These are phyloP conservation scores for Aphidius gifuensis DNA, from an alignment of 1,140 invertebrate genomes.

Conservation along the genomic window DNA sequence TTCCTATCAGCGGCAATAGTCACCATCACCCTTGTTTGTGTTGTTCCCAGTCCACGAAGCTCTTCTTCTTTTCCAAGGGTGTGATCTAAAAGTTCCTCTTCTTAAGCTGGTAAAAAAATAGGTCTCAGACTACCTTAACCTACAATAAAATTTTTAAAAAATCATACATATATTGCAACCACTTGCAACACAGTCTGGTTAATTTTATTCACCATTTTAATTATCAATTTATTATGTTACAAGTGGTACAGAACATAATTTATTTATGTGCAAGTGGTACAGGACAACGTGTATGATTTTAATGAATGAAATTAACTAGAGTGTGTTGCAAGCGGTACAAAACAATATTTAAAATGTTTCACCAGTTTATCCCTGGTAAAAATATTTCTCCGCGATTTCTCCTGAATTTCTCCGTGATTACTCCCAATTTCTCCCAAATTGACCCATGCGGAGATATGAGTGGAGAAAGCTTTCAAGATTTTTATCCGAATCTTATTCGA, in stretches of 20 bases:
- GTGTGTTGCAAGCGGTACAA: too few species aligned
- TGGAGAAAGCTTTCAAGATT: too few species aligned
- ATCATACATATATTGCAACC: constrained; percentile 27
- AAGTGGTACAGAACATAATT: constrained; percentile 32
- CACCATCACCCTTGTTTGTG: constrained; percentile 23
- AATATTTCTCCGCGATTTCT: too few species aligned
- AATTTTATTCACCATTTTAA: constrained; percentile 35
- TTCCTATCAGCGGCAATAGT: constrained; percentile 33
- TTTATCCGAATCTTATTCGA: too few species aligned
- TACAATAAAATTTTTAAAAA: background rate
- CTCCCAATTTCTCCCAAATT: too few species aligned
- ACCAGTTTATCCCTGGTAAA: too few species aligned
- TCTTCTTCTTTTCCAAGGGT: background rate
- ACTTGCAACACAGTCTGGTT: constrained; percentile 36
- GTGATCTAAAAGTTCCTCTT: constrained; percentile 3
- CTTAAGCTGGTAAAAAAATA: constrained; percentile 12
- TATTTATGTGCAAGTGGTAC: constrained; percentile 33
- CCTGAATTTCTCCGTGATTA: too few species aligned
- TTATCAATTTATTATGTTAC: constrained; percentile 35
- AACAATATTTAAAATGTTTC: too few species aligned
- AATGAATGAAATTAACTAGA: too few species aligned
- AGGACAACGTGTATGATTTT: too few species aligned
- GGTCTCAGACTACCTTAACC: constrained; percentile 16
- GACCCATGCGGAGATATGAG: too few species aligned
- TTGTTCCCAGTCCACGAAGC: constrained; percentile 6